Conservation (phyloP, 2,888 invertebrate species). For the Malachius bipustulatus region DNA sequence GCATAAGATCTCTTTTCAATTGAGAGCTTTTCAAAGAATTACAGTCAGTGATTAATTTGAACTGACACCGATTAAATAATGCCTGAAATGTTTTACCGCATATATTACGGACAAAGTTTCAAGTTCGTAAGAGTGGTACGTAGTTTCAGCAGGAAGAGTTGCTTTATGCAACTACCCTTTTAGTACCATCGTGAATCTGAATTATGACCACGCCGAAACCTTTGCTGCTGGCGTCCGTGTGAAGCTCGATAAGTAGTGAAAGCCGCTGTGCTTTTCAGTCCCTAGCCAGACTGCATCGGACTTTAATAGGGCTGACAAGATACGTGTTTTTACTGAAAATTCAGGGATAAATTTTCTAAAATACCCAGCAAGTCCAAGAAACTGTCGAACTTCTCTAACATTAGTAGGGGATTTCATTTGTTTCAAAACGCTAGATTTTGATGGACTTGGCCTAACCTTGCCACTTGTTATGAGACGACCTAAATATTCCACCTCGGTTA, state of each 20-base stretch:
- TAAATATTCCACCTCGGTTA: conserved; percentile 20
- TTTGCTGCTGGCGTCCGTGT: background rate
- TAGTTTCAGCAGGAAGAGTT: conserved; percentile 8
- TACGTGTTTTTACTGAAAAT: too few species aligned
- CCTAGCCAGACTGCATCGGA: too few species aligned
- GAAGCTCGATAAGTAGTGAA: background rate
- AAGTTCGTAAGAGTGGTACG: conserved; percentile 9
- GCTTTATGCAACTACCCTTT: too few species aligned
- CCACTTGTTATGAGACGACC: too few species aligned
- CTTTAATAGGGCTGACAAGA: too few species aligned
- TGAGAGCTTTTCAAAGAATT: conserved; percentile 5
- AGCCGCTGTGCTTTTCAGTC: too few species aligned
- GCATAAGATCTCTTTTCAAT: conserved; percentile 5
- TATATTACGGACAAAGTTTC: conserved; percentile 10
- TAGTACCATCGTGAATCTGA: too few species aligned
- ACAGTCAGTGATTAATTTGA: conserved; percentile 8
- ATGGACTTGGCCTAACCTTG: too few species aligned
- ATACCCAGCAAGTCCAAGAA: too few species aligned
- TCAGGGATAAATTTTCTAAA: conserved; percentile 3
- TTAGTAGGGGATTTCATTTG: too few species aligned
- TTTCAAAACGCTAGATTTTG: too few species aligned
- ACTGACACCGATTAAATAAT: conserved; percentile 5
- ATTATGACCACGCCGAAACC: background rate
- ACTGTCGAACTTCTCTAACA: conserved; percentile 14
- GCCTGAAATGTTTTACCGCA: conserved; percentile 8